These are phyloP conservation scores for Stercorarius parasiticus DNA, from an alignment of 2,113 vertebrate genomes.

Conservation along the genomic window DNA sequence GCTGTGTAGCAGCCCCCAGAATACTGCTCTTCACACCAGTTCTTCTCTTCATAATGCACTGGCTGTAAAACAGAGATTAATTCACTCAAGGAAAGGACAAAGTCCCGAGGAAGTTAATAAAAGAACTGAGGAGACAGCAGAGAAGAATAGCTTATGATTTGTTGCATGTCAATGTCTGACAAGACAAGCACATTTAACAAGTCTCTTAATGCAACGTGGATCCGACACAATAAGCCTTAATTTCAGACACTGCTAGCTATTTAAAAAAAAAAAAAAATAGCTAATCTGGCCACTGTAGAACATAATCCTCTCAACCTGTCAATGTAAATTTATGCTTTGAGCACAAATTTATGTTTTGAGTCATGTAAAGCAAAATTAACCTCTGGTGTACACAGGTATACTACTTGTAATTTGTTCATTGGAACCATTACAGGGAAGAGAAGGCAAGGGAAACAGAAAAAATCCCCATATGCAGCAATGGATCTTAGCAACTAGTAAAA, in stretches of 20 bases:
- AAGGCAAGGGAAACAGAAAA: background rate
- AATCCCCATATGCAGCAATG: background rate
- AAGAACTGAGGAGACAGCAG: background rate
- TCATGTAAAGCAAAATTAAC: background rate
- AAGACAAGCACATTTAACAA: background rate
- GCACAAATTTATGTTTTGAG: background rate
- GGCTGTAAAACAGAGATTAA: conserved; percentile 79
- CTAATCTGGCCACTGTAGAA: background rate
- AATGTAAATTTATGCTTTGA: background rate
- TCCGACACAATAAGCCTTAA: background rate
- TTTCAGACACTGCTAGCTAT: background rate
- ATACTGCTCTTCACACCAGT: conserved; percentile 98
- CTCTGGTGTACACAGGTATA: background rate
- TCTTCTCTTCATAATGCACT: conserved; percentile 97
- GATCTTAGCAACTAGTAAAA: background rate
- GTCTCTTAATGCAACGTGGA: background rate
- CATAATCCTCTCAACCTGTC: conserved; percentile 18
- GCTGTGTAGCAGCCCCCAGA: conserved; percentile 95
- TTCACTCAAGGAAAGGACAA: background rate
- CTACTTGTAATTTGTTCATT: background rate
- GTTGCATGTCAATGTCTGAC: background rate
- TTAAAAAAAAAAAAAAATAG: background rate
- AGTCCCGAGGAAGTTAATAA: background rate
- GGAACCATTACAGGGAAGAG: background rate
- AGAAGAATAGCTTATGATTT: background rate